phyloP scores from a whole-genome alignment of 1,140 invertebrate species.

The Camponotus floridanus region DNA sequence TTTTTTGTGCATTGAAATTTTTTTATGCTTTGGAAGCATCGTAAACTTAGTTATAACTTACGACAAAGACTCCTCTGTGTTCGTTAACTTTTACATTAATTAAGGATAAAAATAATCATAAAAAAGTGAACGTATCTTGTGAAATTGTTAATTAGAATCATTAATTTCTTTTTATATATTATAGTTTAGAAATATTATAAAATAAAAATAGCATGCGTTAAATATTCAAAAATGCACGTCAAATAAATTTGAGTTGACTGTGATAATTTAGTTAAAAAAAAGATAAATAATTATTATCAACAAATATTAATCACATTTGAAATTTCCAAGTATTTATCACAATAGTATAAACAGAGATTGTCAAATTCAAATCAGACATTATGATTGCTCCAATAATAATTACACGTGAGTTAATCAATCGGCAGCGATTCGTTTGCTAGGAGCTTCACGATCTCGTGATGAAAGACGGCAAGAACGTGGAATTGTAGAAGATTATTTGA shows the following conservation, averaged over 20 bases:
- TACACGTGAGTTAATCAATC: neutral
- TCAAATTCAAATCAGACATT: neutral
- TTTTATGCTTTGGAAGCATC: neutral
- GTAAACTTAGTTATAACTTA: neutral
- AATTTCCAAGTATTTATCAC: neutral
- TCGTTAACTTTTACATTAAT: neutral
- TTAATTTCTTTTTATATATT: neutral
- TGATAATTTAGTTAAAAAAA: neutral
- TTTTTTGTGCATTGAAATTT: neutral
- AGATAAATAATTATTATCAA: neutral
- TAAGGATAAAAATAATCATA: too few species aligned
- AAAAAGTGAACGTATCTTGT: too few species aligned
- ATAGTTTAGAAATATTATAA: neutral
- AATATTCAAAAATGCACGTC: neutral
- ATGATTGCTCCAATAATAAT: neutral
- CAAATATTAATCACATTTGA: neutral
- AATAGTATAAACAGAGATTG: neutral
- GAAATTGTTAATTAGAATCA: neutral
- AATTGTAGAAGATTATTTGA: slow-evolving; percentile 19
- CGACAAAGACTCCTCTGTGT: neutral
- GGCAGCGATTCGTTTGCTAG: neutral
- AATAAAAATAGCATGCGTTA: neutral
- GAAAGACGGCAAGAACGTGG: slow-evolving; percentile 5
- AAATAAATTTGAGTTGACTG: neutral
- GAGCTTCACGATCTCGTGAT: slow-evolving; percentile 25